Base-by-base conservation (phyloP, 2,113 vertebrate genomes). In the Ammodytes marinus region DNA sequence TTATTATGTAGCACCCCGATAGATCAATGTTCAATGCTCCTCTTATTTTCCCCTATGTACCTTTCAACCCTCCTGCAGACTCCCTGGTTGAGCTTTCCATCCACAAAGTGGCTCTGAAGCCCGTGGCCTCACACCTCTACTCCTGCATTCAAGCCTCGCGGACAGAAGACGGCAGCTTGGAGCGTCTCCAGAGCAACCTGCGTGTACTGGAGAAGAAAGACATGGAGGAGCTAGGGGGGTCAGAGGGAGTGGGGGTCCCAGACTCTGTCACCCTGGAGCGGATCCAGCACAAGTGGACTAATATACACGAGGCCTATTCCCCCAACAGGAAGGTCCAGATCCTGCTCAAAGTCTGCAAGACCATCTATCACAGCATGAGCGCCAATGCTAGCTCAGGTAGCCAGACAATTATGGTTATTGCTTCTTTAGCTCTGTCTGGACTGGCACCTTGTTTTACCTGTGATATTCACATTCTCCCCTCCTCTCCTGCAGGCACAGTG, bases 311-410 rank as follows among this genome's bases (percentile, higher is more conserved):
- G 9, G 83, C 94, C 9, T 97, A 96, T 79, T 96, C 95, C 0
- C 97, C 97, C 0, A 95, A 95, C 87, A 96, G 95, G 91, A 97
- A 97, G 86, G 95, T 96, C 82, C 77, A 94, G 2, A 92, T 93
- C 1, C 89, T 98, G 71, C 95, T 98, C 64, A 97, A 96, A 60
- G 90, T 96, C 89, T 97, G 96, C 95, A 95, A 96, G 66, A 95
- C 86, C 65, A 94, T 98, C 82, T 98, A 98, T 72, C 94, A 94
- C 57, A 94, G 96, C 87, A 96, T 98, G 96, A 95, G 88, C 17
- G 46, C 70, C 3, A 95, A 95, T 46, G 79, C 88, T 1, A 93
- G 76, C 53, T 83, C 93, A 83, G 95, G 95, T 96, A 85, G 14
- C 14, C 4, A 8, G 42, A 4, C 27, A 14, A 19, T 49, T 35